Evolutionary conservation across 2,113 vertebrate species (phyloP), one percentile per base, ranked within the genome.

Genomic region (Tyto alba): DNA sequence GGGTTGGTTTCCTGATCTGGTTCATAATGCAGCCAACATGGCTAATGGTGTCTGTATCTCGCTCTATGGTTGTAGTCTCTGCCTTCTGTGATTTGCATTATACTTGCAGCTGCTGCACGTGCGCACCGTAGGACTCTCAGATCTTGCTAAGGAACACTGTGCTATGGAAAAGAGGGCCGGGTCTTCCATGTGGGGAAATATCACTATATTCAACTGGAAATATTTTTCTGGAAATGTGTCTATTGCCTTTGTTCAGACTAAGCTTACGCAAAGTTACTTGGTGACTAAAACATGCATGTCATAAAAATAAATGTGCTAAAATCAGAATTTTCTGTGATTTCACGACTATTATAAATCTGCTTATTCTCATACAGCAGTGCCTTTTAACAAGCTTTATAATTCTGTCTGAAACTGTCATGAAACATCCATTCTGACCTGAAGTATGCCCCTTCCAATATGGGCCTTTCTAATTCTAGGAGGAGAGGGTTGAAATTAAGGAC

Each of bases 41-140:
- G 93, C 48, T 94, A 75, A 72, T 5, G n/a, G 69, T 82, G 73
- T 89, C 87, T 96, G 77, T 94, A 91, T 95, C 95, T 95, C 0
- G 1, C 73, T 87, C 43, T 73, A 82, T 0, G 5, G 73, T n/a
- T 0, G 0, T 48, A 79, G 77, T 64, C 48, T 89, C 74, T 95
- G 90, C 91, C 89, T 96, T 92, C 96, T 97, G 96, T 87, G 89
- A 95, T 97, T 96, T 93, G 69, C 95, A 97, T 97, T 97, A 97
- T 73, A 57, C 66, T 57, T 95, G 81, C 81, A 97, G 94, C 96
- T 95, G 94, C 87, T 91, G 89, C 95, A 96, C 84, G 74, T 96
- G 95, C 82, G 81, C 9, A 4, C 78, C 3, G 16, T 10, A 95
- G 79, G 57, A 53, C 90, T 90, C 71, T 88, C 73, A 89, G 87